A percentile compares a stretch with the other conserved stretches of the same genome.
Evolutionary conservation across 2,888 invertebrate species (phyloP).

Genomic region (Epirrhoe alternata): DNA sequence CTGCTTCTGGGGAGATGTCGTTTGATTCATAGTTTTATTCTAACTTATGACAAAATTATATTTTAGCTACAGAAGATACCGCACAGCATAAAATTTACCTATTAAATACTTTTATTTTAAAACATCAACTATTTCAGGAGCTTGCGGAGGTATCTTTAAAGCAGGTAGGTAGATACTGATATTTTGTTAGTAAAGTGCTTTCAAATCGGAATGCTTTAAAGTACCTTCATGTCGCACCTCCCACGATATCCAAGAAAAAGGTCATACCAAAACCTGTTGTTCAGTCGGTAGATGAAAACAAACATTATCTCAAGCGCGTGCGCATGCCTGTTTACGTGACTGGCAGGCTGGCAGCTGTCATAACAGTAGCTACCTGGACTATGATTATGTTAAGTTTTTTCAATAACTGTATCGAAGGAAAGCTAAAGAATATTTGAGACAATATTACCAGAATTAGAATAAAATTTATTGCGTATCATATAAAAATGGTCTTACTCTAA

Average conservation of each 20-base stretch:
- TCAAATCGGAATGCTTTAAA: not conserved
- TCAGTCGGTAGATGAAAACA: slow-evolving; percentile 63
- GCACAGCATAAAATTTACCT: not conserved
- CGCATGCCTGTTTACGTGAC: slow-evolving; percentile 74
- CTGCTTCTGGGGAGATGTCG: slow-evolving; percentile 20
- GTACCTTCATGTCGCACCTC: slow-evolving; percentile 25
- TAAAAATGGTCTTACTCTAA: too few species aligned
- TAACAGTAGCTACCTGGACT: slow-evolving; percentile 59
- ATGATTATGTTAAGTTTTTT: slow-evolving; percentile 21
- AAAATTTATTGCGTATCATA: too few species aligned
- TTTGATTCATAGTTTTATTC: slow-evolving; percentile 27
- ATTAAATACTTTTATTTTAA: not conserved
- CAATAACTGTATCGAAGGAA: not conserved
- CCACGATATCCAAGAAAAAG: slow-evolving; percentile 38
- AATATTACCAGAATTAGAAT: too few species aligned
- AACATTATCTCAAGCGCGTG: slow-evolving; percentile 66
- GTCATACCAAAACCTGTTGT: slow-evolving; percentile 36
- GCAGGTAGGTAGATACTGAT: not conserved
- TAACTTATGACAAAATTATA: not conserved
- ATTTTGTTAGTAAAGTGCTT: not conserved
- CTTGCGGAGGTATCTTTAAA: too few species aligned
- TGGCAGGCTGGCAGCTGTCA: slow-evolving; percentile 69
- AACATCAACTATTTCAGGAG: not conserved
- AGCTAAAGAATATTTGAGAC: too few species aligned
- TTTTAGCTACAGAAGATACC: not conserved